Percentiles rank a stretch among this genome's conserved stretches.
Conservation (phyloP, 2,113 vertebrate species). For the Erythrocercus mccallii region DNA sequence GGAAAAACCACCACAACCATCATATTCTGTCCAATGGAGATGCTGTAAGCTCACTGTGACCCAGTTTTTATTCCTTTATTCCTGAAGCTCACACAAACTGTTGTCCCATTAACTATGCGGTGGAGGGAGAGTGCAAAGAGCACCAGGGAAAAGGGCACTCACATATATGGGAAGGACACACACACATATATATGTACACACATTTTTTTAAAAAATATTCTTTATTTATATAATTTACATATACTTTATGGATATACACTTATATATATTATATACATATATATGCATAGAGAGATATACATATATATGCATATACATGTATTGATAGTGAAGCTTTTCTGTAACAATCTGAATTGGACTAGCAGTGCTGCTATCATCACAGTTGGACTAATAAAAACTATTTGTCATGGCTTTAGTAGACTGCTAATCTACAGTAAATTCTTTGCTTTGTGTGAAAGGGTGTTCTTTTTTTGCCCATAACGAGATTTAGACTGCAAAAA, state of each 20-base stretch:
- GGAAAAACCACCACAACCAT: background rate
- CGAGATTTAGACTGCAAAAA: background rate
- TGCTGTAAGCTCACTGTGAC: background rate
- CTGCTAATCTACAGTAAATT: background rate
- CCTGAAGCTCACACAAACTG: background rate
- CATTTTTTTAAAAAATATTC: background rate
- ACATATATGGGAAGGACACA: background rate
- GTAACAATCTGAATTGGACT: background rate
- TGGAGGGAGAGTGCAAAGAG: background rate
- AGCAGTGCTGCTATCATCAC: background rate
- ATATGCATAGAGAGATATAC: too few species aligned
- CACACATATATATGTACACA: too few species aligned
- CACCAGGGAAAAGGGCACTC: background rate
- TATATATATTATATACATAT: background rate
- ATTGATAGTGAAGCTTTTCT: background rate
- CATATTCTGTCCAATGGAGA: fast-evolving
- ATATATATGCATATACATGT: too few species aligned
- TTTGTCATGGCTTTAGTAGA: background rate
- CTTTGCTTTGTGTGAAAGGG: background rate
- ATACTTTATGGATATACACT: too few species aligned
- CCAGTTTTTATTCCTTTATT: background rate
- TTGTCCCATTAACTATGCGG: fast-evolving
- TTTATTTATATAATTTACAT: background rate
- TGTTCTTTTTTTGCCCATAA: background rate
- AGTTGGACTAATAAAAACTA: background rate